These are phyloP conservation scores for Falcunculus frontatus DNA, from an alignment of 2,113 vertebrate genomes.

Conservation along the genomic window DNA sequence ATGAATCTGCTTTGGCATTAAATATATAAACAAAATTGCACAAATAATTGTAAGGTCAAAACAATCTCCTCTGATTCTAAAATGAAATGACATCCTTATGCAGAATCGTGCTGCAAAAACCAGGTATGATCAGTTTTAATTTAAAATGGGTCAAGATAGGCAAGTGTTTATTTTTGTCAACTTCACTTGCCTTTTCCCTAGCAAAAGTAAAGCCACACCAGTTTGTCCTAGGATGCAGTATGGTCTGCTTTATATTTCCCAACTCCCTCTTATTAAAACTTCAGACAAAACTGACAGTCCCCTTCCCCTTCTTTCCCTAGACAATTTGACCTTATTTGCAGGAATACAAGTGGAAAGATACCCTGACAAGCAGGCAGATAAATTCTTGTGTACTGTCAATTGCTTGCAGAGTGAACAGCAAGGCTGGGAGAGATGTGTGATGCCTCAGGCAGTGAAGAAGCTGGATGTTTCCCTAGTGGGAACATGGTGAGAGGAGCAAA, in stretches of 20 bases:
- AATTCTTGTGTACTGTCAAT: not conserved
- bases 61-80: not conserved
- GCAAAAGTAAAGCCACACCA: not conserved
- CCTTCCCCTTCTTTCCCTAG: not conserved
- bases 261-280: not conserved
- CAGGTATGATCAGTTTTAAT: constrained; percentile 18
- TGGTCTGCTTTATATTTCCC: not conserved
- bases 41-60: not conserved
- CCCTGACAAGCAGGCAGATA: not conserved
- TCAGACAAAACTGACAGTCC: not conserved
- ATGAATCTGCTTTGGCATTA: not conserved
- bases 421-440: not conserved
- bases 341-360: not conserved
- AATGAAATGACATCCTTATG: not conserved
- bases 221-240: not conserved
- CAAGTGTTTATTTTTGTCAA: not conserved
- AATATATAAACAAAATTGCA: not conserved
- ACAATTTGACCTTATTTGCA: not conserved
- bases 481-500: not conserved
- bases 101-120: not conserved
- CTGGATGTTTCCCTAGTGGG: not conserved
- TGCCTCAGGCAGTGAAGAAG: not conserved
- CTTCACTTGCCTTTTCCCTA: not conserved
- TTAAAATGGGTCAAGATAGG: not conserved
- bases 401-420: not conserved